Percentiles rank a stretch among this genome's conserved stretches.
Conservation (phyloP, 2,797 vertebrate genomes). For the Premnoplex brunnescens region DNA sequence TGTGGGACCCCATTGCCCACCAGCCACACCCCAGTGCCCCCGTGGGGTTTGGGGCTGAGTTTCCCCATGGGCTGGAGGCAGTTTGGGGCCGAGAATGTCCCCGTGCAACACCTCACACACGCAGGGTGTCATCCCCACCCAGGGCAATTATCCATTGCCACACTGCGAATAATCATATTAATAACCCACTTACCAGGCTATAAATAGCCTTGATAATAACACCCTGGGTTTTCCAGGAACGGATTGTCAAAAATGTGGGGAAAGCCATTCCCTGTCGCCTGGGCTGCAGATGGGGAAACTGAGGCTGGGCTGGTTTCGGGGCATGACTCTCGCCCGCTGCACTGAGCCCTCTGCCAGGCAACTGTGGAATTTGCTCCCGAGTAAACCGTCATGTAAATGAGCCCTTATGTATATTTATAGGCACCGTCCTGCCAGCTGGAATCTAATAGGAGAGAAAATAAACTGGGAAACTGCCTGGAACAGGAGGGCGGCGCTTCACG, state of each 20-base stretch:
- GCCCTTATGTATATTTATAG: conserved; percentile 60
- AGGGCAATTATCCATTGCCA: neutral
- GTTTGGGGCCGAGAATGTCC: neutral
- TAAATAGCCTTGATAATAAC: conserved; percentile 42
- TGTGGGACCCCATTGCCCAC: fast-evolving
- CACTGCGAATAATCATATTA: neutral
- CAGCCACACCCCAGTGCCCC: neutral
- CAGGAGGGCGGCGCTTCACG: neutral
- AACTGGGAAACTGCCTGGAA: conserved; percentile 50
- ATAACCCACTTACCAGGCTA: neutral
- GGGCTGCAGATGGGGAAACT: conserved; percentile 24
- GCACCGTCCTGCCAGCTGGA: conserved; percentile 58
- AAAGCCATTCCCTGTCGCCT: neutral
- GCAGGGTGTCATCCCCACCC: neutral
- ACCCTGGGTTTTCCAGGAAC: conserved; percentile 47
- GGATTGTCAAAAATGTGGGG: neutral
- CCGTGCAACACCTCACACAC: neutral
- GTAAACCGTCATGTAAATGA: conserved; percentile 53
- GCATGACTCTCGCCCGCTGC: neutral
- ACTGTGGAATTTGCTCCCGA: conserved; percentile 54
- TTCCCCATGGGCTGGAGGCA: neutral
- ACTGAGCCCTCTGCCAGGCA: conserved; percentile 11
- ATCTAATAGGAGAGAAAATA: conserved; percentile 51
- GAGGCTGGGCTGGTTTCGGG: neutral
- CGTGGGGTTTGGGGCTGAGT: neutral